Evolutionary conservation across 2,888 invertebrate genomes (phyloP).

Genomic region (Liodrosophila aerea): DNA sequence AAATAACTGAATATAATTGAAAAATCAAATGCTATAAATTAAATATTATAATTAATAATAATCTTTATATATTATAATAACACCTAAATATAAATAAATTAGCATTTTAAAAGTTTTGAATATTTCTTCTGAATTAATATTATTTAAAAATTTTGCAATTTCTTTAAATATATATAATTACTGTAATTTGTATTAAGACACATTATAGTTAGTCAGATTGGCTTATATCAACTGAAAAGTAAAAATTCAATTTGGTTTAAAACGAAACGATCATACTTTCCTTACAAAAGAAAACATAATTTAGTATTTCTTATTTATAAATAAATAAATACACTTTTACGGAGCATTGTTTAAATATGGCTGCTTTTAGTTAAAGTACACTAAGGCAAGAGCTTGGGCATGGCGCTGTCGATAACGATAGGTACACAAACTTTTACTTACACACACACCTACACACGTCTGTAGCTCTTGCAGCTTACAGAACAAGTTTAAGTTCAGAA

Average conservation of each 20-base stretch:
- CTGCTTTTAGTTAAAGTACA: slow-evolving; percentile 9
- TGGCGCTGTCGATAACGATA: slow-evolving; percentile 11
- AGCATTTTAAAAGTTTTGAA: neutral
- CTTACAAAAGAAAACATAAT: too few relatives aligned
- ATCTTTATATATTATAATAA: neutral
- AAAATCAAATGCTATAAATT: neutral
- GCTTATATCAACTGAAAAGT: too few relatives aligned
- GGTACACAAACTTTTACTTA: slow-evolving; percentile 51
- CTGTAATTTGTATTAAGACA: too few relatives aligned
- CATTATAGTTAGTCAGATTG: too few relatives aligned
- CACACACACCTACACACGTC: neutral
- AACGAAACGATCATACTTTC: too few relatives aligned
- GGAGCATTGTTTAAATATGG: too few relatives aligned
- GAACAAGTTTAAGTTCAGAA: slow-evolving; percentile 66
- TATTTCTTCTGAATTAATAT: too few relatives aligned
- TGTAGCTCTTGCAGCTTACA: slow-evolving; percentile 53
- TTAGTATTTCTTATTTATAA: too few relatives aligned
- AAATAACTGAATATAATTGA: neutral
- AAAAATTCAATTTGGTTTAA: too few relatives aligned
- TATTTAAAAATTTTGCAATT: too few relatives aligned
- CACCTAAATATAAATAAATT: neutral
- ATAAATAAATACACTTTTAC: too few relatives aligned
- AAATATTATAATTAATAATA: neutral
- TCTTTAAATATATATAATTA: too few relatives aligned
- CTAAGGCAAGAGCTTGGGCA: neutral